Evolutionary conservation across 2,888 invertebrate species (phyloP), one percentile per base, ranked within the genome.

Genomic region (Plutella xylostella): DNA sequence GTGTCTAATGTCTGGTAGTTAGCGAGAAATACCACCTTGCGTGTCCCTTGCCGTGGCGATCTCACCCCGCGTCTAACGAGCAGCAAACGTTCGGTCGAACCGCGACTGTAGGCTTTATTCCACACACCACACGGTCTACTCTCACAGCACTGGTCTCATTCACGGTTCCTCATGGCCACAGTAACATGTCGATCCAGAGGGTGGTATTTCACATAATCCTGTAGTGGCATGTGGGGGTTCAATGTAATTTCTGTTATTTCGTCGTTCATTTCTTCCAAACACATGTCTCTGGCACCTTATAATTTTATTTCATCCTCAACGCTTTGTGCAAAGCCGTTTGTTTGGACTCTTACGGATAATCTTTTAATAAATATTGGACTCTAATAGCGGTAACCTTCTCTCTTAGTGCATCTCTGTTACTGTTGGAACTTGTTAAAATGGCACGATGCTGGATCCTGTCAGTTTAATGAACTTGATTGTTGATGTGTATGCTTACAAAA

Each of bases 11-110:
- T 64, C 61, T 77, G 72, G 73, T 40, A 58, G 55, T 63, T 59
- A 60, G 59, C 63, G 57, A 58, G 79, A 78, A 79, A 76, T 77
- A 78, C 77, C 79, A 78, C 80, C 76, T 72, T 65, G 69, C 61
- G 67, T 60, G 58, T 55, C 55, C 51, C 51, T 52, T 55, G 46
- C 14, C 20, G 42, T 11, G 6, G 18, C 20, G 18, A 12, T n/a
- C 15, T 15, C 28, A 17, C 25, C 25, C 45, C 50, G 46, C 51
- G 48, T 45, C 47, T 55, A 64, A 72, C 77, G 76, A 73, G 76
- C 75, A 73, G 76, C 76, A 72, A 72, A 65, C 73, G 49, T 15
- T 30, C 11, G 25, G 25, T 17, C 34, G 28, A 28, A 2, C 28
- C 33, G 17, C 39, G 9, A 37, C 37, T 22, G 17, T 43, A 34